Evolutionary conservation across 53 echinoderm and acorn worm genomes (phyloP).

Genomic region (Stichopus horrens): DNA sequence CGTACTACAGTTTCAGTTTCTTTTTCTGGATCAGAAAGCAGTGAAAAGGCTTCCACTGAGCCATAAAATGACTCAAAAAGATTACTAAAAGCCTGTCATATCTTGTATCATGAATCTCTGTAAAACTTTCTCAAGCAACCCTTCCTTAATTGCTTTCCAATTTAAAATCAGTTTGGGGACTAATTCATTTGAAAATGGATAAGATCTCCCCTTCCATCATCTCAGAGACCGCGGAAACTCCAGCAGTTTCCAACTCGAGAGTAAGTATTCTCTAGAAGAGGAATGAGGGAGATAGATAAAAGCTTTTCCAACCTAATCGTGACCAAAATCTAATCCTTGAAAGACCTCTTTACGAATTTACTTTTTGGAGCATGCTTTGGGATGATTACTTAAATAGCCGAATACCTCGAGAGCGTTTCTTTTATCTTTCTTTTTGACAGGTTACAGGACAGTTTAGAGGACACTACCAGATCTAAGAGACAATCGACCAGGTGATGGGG

Average conservation of each 20-base stretch:
- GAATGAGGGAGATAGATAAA: background rate
- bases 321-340: conserved; percentile 2
- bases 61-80: background rate
- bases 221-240: background rate
- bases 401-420: background rate
- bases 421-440: too few relatives aligned
- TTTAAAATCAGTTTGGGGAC: conserved; percentile 25
- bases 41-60: background rate
- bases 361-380: background rate
- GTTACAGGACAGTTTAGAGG: too few relatives aligned
- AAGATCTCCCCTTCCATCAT: background rate
- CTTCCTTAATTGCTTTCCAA: conserved; percentile 22
- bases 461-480: too few relatives aligned
- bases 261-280: background rate
- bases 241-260: background rate
- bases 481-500: too few relatives aligned
- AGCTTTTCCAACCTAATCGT: conserved; percentile 14
- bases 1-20: too few relatives aligned
- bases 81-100: conserved; percentile 6
- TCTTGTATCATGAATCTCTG: background rate
- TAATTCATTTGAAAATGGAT: conserved; percentile 37
- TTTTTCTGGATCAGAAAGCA: background rate
- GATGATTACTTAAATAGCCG: background rate
- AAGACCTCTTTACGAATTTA: conserved; percentile 12
- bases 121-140: background rate